Conservation (phyloP, 2,888 invertebrate genomes). For the Tortrix viridana region DNA sequence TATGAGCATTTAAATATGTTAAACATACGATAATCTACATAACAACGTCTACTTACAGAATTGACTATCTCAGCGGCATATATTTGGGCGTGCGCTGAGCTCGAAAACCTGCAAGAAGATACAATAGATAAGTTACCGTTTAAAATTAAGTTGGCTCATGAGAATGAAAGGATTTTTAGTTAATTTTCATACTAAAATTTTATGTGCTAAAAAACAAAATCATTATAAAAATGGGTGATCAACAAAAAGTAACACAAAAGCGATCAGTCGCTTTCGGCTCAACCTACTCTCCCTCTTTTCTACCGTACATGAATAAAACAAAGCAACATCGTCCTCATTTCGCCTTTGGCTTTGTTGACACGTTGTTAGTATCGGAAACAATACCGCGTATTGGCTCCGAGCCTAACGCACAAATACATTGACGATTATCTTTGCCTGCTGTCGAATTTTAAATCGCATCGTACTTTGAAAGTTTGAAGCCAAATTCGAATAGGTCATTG, state of each 20-base stretch:
- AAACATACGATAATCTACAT: conserved; percentile 15
- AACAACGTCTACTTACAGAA: conserved; percentile 40
- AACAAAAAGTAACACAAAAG: neutral
- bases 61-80: conserved; percentile 74
- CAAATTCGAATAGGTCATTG: no score
- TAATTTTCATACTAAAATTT: no score
- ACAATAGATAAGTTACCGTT: neutral
- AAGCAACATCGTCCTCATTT: conserved; percentile 37
- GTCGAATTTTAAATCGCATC: no score
- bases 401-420: conserved; percentile 16
- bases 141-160: neutral
- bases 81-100: conserved; percentile 60
- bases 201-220: neutral
- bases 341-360: conserved; percentile 21
- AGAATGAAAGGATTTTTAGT: no score
- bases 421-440: neutral
- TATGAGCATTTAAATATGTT: conserved; percentile 22
- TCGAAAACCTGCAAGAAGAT: conserved; percentile 74
- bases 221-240: neutral
- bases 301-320: conserved; percentile 36
- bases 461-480: no score
- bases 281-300: conserved; percentile 38
- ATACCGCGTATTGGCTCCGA: conserved; percentile 40
- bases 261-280: conserved; percentile 12
- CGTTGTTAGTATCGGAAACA: conserved; percentile 40